phyloP scores from a whole-genome alignment of 2,888 invertebrate genomes.

The Noctua janthe region DNA sequence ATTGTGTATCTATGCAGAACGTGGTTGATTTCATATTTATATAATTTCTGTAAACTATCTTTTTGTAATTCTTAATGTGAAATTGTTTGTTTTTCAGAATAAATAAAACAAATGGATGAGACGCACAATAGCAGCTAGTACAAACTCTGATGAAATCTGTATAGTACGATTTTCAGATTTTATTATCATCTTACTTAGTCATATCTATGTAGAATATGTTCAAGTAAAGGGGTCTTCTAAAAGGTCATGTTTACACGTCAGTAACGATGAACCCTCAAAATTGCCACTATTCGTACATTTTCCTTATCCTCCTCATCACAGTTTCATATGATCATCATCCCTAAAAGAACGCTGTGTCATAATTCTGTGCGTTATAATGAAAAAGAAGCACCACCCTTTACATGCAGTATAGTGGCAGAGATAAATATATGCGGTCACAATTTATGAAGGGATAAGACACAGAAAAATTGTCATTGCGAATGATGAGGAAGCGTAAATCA shows the following conservation, averaged over 20 bases:
- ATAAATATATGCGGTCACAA: slow-evolving; percentile 46
- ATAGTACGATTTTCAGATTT: background rate
- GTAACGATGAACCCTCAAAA: background rate
- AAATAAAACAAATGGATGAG: background rate
- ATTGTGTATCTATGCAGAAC: too few species aligned
- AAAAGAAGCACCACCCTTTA: slow-evolving; percentile 5
- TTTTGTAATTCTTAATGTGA: too few species aligned
- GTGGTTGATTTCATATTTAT: too few species aligned
- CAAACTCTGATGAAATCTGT: background rate
- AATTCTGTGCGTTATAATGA: slow-evolving; percentile 19
- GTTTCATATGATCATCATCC: slow-evolving; percentile 37
- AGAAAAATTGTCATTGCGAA: slow-evolving; percentile 52
- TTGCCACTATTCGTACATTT: slow-evolving; percentile 11
- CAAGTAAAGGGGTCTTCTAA: background rate
- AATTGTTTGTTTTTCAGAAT: too few species aligned
- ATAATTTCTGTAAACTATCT: too few species aligned
- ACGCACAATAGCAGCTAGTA: background rate
- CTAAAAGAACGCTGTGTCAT: slow-evolving; percentile 10
- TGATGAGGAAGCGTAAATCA: slow-evolving; percentile 38
- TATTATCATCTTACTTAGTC: background rate
- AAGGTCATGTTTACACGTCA: background rate
- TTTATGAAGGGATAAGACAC: slow-evolving; percentile 50
- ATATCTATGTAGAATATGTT: background rate
- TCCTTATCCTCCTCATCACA: slow-evolving; percentile 9
- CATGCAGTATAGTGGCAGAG: slow-evolving; percentile 17